phyloP scores from a whole-genome alignment of 2,888 invertebrate species.

The Brenthis hecate region DNA sequence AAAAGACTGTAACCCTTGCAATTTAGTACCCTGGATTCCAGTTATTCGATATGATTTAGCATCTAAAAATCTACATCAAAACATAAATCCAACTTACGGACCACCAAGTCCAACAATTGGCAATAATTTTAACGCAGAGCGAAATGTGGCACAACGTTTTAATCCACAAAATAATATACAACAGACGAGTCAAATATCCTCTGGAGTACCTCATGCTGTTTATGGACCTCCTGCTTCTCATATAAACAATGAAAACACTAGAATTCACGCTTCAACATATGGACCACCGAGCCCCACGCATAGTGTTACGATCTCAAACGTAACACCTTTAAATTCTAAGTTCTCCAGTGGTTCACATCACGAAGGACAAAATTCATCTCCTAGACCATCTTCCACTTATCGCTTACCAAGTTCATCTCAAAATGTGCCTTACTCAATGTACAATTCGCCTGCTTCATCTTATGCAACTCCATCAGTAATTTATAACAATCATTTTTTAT shows the following conservation, averaged over 20 bases:
- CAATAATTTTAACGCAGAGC: constrained; percentile 52
- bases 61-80: constrained; percentile 61
- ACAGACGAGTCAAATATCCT: constrained; percentile 49
- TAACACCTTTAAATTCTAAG: constrained; percentile 61
- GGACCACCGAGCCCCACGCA: constrained; percentile 59
- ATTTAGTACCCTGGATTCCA: constrained; percentile 91
- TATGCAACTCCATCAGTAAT: constrained; percentile 47
- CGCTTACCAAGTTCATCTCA: constrained; percentile 45
- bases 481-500: constrained; percentile 48
- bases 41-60: constrained; percentile 80
- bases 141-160: constrained; percentile 57
- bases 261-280: constrained; percentile 59
- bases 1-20: constrained; percentile 89
- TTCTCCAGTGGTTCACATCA: constrained; percentile 48
- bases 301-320: constrained; percentile 60
- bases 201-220: constrained; percentile 55
- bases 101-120: constrained; percentile 69
- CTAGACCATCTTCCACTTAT: constrained; percentile 34
- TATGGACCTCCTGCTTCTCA: constrained; percentile 58
- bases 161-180: constrained; percentile 49
- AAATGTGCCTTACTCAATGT: constrained; percentile 45
- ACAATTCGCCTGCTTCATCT: constrained; percentile 42
- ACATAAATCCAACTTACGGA: constrained; percentile 65
- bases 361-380: constrained; percentile 42
- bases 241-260: constrained; percentile 44